phyloP scores from a whole-genome alignment of 2,888 invertebrate genomes.

The Trichogramma dendrolimi region DNA sequence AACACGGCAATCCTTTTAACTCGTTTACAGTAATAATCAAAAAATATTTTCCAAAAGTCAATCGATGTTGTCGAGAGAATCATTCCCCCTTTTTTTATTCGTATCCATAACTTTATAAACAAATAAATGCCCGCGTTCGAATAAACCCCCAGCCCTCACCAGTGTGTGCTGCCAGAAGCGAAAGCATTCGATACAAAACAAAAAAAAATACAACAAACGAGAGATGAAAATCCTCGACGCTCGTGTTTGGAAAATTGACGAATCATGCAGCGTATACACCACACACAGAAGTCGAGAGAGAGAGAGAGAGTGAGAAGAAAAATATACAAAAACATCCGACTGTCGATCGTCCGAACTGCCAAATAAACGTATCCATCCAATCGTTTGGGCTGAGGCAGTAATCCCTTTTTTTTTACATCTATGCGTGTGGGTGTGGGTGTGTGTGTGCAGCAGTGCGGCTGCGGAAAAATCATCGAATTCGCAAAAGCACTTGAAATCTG shows the following conservation, averaged over 20 bases:
- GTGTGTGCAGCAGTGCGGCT: neutral
- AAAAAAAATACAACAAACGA: too few species aligned
- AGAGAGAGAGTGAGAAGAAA: neutral
- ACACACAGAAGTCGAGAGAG: neutral
- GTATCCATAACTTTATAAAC: too few species aligned
- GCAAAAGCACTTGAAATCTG: conserved; percentile 26
- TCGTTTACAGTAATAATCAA: too few species aligned
- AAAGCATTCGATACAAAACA: too few species aligned
- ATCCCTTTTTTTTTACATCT: neutral
- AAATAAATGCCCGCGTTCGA: too few species aligned
- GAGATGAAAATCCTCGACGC: conserved; percentile 18
- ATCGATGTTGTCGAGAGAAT: too few species aligned
- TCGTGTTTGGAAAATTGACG: conserved; percentile 17
- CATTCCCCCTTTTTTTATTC: too few species aligned
- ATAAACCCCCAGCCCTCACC: too few species aligned
- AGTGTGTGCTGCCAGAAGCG: too few species aligned
- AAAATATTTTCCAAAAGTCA: too few species aligned
- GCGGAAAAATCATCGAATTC: conserved; percentile 21
- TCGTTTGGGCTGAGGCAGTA: conserved; percentile 11
- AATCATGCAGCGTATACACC: conserved; percentile 1
- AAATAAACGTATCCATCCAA: conserved; percentile 26
- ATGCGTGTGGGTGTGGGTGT: neutral
- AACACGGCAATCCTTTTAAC: too few species aligned
- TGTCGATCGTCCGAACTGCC: conserved; percentile 2
- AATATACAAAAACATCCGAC: conserved; percentile 8